These are phyloP conservation scores for Diarsia mendica DNA, from an alignment of 2,888 invertebrate species.

Conservation along the genomic window DNA sequence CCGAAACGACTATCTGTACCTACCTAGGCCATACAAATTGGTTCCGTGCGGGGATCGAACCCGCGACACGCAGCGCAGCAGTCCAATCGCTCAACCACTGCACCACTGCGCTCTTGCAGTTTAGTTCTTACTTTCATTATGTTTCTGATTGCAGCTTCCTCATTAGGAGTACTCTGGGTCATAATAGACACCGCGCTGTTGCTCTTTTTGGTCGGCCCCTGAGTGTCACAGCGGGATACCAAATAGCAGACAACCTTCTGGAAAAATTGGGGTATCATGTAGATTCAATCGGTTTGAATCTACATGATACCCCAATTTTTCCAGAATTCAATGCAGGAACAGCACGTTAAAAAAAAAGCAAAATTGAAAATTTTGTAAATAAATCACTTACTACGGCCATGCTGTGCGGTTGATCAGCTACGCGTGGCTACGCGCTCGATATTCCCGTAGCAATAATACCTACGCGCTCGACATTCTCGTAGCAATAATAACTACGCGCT, in stretches of 20 bases:
- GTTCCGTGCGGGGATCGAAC: no score
- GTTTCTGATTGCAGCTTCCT: neutral
- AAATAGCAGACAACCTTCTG: neutral
- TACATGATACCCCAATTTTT: no score
- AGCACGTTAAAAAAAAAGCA: no score
- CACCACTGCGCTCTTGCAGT: neutral
- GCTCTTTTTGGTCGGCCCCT: neutral
- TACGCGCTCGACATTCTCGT: neutral
- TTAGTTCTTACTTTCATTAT: neutral
- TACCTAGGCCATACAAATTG: no score
- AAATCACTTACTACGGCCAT: neutral
- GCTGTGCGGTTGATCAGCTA: neutral
- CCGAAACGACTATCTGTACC: no score
- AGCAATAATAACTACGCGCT: neutral
- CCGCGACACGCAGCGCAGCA: no score
- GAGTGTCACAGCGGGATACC: neutral
- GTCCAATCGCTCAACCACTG: no score
- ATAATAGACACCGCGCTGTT: neutral
- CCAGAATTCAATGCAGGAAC: no score
- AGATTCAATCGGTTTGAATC: neutral
- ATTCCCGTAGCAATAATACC: constrained; percentile 1
- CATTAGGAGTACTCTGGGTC: neutral
- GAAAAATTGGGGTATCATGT: neutral
- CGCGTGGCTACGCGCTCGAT: constrained; percentile 3
- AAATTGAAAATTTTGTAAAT: no score